A percentile compares a stretch with the other conserved stretches of the same genome.
Conservation (phyloP, 1,140 invertebrate genomes). For the Bombus soroeensis region DNA sequence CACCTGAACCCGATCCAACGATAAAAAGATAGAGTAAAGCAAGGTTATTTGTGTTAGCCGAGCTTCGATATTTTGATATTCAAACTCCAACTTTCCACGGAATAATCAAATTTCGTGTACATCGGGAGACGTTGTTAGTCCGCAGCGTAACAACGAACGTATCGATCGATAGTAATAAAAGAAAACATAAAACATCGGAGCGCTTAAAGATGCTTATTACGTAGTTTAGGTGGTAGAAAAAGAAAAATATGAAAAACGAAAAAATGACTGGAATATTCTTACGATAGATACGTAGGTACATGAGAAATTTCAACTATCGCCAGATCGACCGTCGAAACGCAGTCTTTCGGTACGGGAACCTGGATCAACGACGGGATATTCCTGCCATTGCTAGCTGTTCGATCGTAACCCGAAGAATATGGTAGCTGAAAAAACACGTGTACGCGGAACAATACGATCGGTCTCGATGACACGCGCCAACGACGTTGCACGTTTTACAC, state of each 20-base stretch:
- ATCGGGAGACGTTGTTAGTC: not conserved
- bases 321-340: not conserved
- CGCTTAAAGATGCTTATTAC: too few species aligned
- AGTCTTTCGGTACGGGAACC: not conserved
- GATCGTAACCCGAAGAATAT: constrained; percentile 1
- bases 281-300: too few species aligned
- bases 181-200: too few species aligned
- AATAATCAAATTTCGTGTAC: not conserved
- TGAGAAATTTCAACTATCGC: constrained; percentile 5
- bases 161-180: too few species aligned
- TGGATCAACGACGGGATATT: not conserved
- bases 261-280: too few species aligned
- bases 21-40: constrained; percentile 30
- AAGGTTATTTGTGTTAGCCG: not conserved
- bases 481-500: not conserved
- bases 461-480: constrained; percentile 20
- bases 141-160: too few species aligned
- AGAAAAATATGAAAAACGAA: too few species aligned
- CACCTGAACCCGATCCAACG: not conserved
- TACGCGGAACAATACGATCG: not conserved
- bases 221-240: fast-evolving
- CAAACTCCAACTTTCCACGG: not conserved
- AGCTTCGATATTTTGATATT: not conserved
- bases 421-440: not conserved
- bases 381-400: not conserved